These are phyloP conservation scores for Pachypsylla venusta DNA, from an alignment of 1,140 invertebrate species.

Conservation along the genomic window DNA sequence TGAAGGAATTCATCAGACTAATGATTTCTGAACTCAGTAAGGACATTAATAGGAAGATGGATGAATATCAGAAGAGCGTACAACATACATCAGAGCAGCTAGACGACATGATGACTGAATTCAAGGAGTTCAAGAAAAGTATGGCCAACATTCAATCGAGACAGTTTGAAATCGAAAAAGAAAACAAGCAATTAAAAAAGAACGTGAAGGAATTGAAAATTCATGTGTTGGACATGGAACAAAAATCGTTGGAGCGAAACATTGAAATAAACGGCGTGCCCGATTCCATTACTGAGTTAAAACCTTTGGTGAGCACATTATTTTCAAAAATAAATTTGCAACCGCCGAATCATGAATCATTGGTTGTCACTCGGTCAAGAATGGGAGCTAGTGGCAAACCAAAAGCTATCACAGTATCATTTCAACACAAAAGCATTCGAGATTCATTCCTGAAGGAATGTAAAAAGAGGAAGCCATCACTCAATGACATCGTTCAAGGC, in stretches of 20 bases:
- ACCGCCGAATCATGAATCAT: background rate
- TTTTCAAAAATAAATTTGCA: background rate
- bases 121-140: background rate
- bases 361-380: background rate
- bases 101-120: background rate
- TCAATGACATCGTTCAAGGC: background rate
- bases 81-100: background rate
- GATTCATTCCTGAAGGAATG: background rate
- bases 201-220: background rate
- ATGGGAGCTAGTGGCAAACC: background rate
- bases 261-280: background rate
- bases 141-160: background rate
- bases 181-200: background rate
- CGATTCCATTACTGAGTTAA: background rate
- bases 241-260: background rate
- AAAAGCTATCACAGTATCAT: background rate
- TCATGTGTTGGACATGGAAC: background rate
- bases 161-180: background rate
- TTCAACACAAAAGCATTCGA: background rate
- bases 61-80: background rate
- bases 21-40: too few relatives aligned
- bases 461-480: background rate
- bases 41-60: background rate
- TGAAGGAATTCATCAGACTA: too few relatives aligned
- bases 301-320: background rate